phyloP scores from a whole-genome alignment of 35 echinoderm and acorn worm species.

The Diadema setosum region DNA sequence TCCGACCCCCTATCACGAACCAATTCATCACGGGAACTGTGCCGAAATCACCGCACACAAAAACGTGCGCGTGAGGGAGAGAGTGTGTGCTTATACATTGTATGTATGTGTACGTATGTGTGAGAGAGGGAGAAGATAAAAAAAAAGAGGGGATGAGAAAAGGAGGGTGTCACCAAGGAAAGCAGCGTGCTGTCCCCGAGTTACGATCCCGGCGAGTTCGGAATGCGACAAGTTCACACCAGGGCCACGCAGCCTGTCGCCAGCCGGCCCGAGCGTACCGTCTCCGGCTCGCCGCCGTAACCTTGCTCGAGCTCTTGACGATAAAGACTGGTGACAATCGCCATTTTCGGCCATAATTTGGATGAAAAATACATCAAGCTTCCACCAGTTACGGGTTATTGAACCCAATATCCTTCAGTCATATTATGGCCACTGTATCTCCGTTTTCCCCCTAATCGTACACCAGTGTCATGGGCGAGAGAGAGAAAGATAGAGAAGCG shows the following conservation, averaged over 20 bases:
- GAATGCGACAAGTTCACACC: slow-evolving; percentile 25
- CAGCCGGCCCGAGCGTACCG: neutral
- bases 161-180: too few relatives aligned
- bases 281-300: neutral
- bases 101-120: too few relatives aligned
- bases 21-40: neutral
- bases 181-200: neutral
- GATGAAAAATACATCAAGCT: neutral
- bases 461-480: too few relatives aligned
- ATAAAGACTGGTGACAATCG: slow-evolving; percentile 3
- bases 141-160: too few relatives aligned
- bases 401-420: neutral
- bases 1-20: neutral
- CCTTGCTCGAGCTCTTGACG: neutral
- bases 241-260: neutral
- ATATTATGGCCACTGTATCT: neutral
- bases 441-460: neutral
- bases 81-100: too few relatives aligned
- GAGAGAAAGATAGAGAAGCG: too few relatives aligned
- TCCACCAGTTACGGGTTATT: neutral
- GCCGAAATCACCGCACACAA: neutral
- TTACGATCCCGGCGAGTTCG: neutral
- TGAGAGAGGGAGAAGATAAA: neutral
- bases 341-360: slow-evolving; percentile 6
- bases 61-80: neutral